Conservation (phyloP, 2,888 invertebrate genomes). For the Pandemis heparana region DNA sequence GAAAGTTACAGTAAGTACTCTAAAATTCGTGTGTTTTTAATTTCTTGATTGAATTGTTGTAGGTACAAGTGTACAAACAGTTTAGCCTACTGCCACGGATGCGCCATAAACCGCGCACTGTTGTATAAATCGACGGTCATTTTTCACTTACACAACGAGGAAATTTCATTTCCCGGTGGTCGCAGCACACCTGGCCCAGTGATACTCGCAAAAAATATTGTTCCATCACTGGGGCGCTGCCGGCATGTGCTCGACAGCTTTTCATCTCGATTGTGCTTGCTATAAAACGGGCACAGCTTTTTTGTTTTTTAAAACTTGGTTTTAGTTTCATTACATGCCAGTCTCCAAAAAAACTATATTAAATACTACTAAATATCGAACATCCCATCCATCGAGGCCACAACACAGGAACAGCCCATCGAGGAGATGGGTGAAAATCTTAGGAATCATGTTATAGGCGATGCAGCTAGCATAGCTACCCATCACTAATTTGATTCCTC, state of each 20-base stretch:
- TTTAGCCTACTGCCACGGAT: background rate
- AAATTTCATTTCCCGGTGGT: slow-evolving; percentile 53
- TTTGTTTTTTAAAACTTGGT: background rate
- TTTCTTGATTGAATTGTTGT: background rate
- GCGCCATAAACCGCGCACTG: background rate
- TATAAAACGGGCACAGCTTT: background rate
- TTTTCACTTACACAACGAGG: slow-evolving; percentile 56
- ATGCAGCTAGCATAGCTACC: no score
- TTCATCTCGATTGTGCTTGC: slow-evolving; percentile 1
- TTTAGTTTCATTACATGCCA: background rate
- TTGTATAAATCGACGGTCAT: slow-evolving; percentile 53
- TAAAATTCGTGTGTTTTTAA: no score
- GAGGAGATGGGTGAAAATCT: no score
- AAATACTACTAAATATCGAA: background rate
- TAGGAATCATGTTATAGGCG: no score
- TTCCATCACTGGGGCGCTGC: background rate
- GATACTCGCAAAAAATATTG: slow-evolving; percentile 47
- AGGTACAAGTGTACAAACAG: background rate
- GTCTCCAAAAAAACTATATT: background rate
- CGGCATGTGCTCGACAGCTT: background rate
- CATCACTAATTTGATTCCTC: no score
- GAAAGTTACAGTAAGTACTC: no score
- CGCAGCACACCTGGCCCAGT: slow-evolving; percentile 50
- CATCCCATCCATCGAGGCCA: no score
- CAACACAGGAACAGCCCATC: no score